phyloP scores from a whole-genome alignment of 2,113 vertebrate genomes.

The Archocentrus centrarchus region DNA sequence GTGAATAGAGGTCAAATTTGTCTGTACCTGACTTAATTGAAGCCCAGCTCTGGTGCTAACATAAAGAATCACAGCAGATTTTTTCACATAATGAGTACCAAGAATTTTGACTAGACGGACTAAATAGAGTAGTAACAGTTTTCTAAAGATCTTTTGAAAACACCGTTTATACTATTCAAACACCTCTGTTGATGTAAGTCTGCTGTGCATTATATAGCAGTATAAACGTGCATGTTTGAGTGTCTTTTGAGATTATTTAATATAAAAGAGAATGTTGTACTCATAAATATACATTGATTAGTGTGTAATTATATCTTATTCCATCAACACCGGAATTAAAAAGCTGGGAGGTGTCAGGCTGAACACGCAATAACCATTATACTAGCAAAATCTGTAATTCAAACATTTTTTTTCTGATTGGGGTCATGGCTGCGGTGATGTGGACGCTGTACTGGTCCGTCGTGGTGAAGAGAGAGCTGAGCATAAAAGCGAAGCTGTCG shows the following conservation, averaged over 20 bases:
- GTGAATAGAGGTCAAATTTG: conserved; percentile 15
- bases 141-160: not conserved
- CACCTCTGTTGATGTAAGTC: not conserved
- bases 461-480: no score
- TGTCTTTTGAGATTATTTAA: no score
- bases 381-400: not conserved
- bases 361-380: not conserved
- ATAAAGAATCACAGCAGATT: not conserved
- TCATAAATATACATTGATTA: no score
- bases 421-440: no score
- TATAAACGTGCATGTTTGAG: not conserved
- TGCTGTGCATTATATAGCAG: not conserved
- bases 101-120: not conserved
- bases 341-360: not conserved
- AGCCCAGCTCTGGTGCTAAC: not conserved
- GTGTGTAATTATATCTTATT: no score
- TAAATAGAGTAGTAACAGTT: not conserved
- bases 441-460: no score
- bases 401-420: not conserved
- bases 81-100: conserved; percentile 11
- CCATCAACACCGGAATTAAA: not conserved
- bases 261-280: no score
- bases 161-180: no score
- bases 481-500: no score
- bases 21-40: conserved; percentile 39